phyloP scores from a whole-genome alignment of 2,113 vertebrate species.

The Rafetus swinhoei region DNA sequence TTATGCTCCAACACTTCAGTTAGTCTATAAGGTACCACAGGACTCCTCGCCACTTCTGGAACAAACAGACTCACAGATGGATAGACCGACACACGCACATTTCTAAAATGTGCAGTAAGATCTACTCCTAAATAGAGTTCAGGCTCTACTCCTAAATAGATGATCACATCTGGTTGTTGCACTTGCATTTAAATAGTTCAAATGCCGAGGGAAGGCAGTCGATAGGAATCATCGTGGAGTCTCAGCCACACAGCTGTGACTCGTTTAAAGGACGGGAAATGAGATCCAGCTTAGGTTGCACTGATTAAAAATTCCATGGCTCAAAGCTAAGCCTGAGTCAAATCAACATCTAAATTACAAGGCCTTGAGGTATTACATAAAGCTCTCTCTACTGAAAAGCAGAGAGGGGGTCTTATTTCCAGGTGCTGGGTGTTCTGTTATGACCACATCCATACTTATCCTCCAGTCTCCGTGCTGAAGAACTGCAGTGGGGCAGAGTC shows the following conservation, averaged over 20 bases:
- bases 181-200: not conserved
- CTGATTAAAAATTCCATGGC: not conserved
- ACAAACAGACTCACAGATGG: too few species aligned
- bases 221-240: not conserved
- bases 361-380: not conserved
- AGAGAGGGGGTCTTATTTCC: not conserved
- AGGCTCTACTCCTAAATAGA: too few species aligned
- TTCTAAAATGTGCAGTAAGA: too few species aligned
- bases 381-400: not conserved
- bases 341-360: not conserved
- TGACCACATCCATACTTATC: not conserved
- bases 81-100: too few species aligned
- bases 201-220: not conserved
- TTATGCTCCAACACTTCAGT: too few species aligned
- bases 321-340: not conserved
- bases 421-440: not conserved
- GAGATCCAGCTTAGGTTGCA: not conserved
- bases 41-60: too few species aligned
- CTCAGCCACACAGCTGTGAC: not conserved
- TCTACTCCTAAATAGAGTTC: too few species aligned
- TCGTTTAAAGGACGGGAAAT: not conserved
- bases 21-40: too few species aligned
- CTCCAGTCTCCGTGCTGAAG: not conserved
- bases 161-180: not conserved
- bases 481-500: not conserved